Conservation (phyloP, 2,113 vertebrate genomes). For the Stigmatopora nigra region DNA sequence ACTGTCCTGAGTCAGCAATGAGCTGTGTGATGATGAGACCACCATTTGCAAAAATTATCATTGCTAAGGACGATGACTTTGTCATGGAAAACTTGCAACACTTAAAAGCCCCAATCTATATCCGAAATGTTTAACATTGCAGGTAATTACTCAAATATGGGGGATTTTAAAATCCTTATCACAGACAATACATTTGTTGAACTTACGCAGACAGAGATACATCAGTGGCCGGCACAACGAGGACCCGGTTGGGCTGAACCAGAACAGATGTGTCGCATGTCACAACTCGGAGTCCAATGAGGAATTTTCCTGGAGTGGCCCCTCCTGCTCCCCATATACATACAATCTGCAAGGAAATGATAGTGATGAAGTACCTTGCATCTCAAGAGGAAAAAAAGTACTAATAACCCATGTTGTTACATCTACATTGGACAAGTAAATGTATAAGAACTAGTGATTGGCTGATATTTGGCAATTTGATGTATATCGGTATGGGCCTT, state of each 20-base stretch:
- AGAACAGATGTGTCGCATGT: constrained; percentile 91
- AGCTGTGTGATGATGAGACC: neutral
- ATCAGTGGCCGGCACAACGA: constrained; percentile 90
- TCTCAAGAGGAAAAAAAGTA: neutral
- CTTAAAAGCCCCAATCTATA: too few relatives aligned
- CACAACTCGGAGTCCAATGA: constrained; percentile 89
- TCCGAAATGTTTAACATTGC: neutral
- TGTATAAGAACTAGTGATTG: neutral
- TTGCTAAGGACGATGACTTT: too few relatives aligned
- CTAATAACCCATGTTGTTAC: neutral
- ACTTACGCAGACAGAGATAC: constrained; percentile 96
- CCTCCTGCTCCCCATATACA: constrained; percentile 98
- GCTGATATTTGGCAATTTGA: too few relatives aligned
- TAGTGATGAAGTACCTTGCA: neutral
- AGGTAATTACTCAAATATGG: neutral
- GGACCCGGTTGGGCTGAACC: constrained; percentile 86
- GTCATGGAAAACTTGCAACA: too few relatives aligned
- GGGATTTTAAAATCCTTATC: neutral
- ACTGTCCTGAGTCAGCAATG: too few relatives aligned
- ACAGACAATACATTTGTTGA: neutral
- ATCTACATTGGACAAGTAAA: neutral
- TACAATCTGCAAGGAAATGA: constrained; percentile 74
- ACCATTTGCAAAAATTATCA: neutral
- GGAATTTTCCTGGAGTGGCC: constrained; percentile 94
- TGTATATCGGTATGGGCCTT: too few relatives aligned